Evolutionary conservation across 2,113 vertebrate genomes (phyloP).

Genomic region (Diadophis punctatus): DNA sequence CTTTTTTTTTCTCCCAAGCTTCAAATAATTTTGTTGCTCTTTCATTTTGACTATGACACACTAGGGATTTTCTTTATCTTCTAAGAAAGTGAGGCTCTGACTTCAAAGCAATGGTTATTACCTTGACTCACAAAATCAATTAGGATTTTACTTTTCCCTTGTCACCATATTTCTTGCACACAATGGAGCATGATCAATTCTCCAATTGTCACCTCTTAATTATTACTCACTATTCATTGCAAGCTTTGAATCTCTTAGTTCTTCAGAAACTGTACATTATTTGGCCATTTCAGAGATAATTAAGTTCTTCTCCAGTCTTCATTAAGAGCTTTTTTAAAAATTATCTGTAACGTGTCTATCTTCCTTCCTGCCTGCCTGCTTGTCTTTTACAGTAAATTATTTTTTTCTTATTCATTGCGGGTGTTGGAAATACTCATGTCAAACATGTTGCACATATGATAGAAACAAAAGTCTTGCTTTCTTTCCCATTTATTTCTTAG

Average conservation of each 20-base stretch:
- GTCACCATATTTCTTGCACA: slow-evolving; percentile 25
- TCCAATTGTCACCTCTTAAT: not conserved
- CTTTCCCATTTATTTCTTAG: not conserved
- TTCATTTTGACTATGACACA: slow-evolving; percentile 1
- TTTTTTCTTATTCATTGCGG: not conserved
- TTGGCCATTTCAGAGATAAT: slow-evolving; percentile 31
- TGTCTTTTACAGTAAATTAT: not conserved
- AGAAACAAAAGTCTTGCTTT: not conserved
- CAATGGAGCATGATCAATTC: not conserved
- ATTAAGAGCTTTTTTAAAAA: not conserved
- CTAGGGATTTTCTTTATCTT: slow-evolving; percentile 20
- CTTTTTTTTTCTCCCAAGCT: slow-evolving; percentile 1
- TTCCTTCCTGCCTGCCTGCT: not conserved
- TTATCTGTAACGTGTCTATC: not conserved
- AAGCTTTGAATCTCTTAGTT: not conserved
- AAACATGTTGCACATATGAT: not conserved
- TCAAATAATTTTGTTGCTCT: slow-evolving; percentile 3
- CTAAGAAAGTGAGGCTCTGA: slow-evolving; percentile 9
- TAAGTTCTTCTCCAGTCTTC: not conserved
- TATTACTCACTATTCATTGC: slow-evolving; percentile 9
- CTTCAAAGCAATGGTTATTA: slow-evolving; percentile 45
- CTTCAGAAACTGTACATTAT: slow-evolving; percentile 8
- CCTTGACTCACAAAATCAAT: slow-evolving; percentile 50
- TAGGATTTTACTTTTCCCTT: slow-evolving; percentile 44
- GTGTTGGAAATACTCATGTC: too few species aligned